These are phyloP conservation scores for Malurus splendens DNA, from an alignment of 2,797 vertebrate species.

Conservation along the genomic window DNA sequence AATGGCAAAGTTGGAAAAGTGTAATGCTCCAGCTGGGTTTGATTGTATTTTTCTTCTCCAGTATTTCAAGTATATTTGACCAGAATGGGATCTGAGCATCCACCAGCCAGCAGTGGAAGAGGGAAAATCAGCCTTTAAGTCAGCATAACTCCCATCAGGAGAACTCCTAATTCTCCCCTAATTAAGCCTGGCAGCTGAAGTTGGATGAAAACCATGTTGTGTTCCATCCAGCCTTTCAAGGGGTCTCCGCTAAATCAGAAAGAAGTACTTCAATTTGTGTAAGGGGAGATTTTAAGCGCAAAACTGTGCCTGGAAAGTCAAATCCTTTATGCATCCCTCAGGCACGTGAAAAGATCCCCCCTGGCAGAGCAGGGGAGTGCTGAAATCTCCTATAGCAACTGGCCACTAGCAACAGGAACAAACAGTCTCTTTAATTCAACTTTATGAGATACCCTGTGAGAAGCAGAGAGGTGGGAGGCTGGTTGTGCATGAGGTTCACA, in stretches of 20 bases:
- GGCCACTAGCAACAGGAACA: background rate
- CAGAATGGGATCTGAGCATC: background rate
- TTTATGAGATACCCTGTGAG: background rate
- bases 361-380: background rate
- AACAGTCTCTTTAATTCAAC: background rate
- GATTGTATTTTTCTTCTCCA: background rate
- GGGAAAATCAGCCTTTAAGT: background rate
- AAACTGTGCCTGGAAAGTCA: conserved; percentile 14
- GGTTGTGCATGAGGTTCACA: fast-evolving
- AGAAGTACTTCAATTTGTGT: conserved; percentile 35
- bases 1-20: background rate
- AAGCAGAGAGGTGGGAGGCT: background rate
- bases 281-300: conserved; percentile 11
- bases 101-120: background rate
- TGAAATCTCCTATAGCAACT: conserved; percentile 22
- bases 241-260: conserved; percentile 18
- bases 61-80: background rate
- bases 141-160: background rate
- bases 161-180: conserved; percentile 1
- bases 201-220: background rate
- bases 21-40: background rate
- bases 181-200: conserved; percentile 28
- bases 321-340: conserved; percentile 14
- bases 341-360: background rate
- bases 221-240: background rate